Evolutionary conservation across 2,888 invertebrate species (phyloP).

Genomic region (Pachymerium ferrugineum): DNA sequence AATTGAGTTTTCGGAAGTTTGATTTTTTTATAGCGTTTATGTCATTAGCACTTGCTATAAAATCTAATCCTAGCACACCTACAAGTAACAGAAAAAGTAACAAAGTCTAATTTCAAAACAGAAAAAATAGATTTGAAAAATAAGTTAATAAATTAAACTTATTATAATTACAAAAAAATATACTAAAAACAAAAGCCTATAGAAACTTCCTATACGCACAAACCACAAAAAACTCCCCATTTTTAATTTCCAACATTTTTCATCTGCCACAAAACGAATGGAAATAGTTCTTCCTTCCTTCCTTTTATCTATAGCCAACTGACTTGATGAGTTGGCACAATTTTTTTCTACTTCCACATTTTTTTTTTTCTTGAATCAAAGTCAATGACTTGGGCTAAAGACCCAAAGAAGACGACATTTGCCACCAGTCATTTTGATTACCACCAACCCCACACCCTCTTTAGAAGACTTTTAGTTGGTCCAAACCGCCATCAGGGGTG

Average conservation of each 20-base stretch:
- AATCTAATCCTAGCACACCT: too few relatives aligned
- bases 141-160: too few relatives aligned
- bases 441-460: constrained; percentile 5
- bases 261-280: not conserved
- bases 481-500: constrained; percentile 12
- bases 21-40: too few relatives aligned
- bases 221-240: too few relatives aligned
- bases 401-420: not conserved
- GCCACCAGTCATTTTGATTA: constrained; percentile 3
- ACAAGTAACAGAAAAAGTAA: too few relatives aligned
- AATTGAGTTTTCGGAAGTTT: too few relatives aligned
- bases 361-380: constrained; percentile 6
- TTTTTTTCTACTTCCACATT: not conserved
- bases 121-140: too few relatives aligned
- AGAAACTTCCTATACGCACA: too few relatives aligned
- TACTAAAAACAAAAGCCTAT: too few relatives aligned
- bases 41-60: too few relatives aligned
- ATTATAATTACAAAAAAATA: too few relatives aligned
- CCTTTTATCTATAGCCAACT: constrained; percentile 4
- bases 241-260: not conserved
- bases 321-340: constrained; percentile 20
- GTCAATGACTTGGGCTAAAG: constrained; percentile 18
- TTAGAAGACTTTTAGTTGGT: not conserved
- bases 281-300: constrained; percentile 16
- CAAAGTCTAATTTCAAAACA: too few relatives aligned